Evolutionary conservation across 2,888 invertebrate genomes (phyloP), one percentile per base, ranked within the genome.

Genomic region (Zaprionus lineosus): DNA sequence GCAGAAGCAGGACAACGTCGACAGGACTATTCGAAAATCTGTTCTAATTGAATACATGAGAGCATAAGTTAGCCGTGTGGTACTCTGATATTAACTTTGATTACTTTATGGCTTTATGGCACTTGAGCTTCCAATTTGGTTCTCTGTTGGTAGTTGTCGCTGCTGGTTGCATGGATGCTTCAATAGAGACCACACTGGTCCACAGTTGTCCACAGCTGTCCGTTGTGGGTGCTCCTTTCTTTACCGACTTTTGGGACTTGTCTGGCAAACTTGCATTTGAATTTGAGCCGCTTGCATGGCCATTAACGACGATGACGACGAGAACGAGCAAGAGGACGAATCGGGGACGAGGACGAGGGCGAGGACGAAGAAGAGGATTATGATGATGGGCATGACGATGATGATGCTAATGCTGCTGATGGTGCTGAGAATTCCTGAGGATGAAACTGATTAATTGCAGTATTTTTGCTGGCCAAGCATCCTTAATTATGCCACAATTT

Each of bases 51-150:
- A 79, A 79, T 79, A 79, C 83, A 79, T 79, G 81, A 83, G 78
- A 79, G 83, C 78, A 79, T 83, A 79, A 79, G 78, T 79, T 83
- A 79, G 82, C 78, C 68, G 74, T 82, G 75, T 74, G 79, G 78
- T 83, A 79, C 83, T 79, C 83, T 78, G 78, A 78, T 78, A 78
- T 79, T 76, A 78, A 78, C 78, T 78, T 78, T 79, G 78, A 79
- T 79, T 79, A 83, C 78, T 78, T 78, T 83, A 78, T 78, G 78
- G 79, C 83, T 78, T 78, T 78, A 83, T 78, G 78, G 83, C 78
- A 83, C 83, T 79, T 83, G 79, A 83, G 83, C 74, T 76, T 76
- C 76, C 76, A 79, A 83, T 79, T 79, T 83, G 74, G 68, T n/a
- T n/a, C 74, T 79, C 67, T 67, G 79, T 69, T 76, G 43, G 60